Evolutionary conservation across 2,113 vertebrate genomes (phyloP), one percentile per base, ranked within the genome.

Genomic region (Chaetorhynchus papuensis): DNA sequence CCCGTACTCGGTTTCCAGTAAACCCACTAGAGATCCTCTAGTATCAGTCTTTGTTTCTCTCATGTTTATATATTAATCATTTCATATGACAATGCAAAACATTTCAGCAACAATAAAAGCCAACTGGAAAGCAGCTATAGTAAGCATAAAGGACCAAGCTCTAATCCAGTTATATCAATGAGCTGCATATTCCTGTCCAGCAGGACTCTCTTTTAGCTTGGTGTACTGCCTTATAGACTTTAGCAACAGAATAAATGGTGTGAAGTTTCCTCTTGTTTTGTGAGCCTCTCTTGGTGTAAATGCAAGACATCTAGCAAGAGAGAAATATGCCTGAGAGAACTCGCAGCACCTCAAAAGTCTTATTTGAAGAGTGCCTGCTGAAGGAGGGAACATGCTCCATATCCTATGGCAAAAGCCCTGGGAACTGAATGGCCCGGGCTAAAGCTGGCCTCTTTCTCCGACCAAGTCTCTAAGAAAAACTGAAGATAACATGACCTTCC

Each of bases 21-120:
- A 95, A 52, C 50, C 50, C 49, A 56, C 24, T 54, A 53, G 42
- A 80, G 22, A 78, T 64, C 31, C 54, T 64, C 87, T 49, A 56
- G 35, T 64, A 28, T 54, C 17, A 1, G 0, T 56, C 61, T 87
- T 84, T 91, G 87, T 85, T 92, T 93, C 72, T 77, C 42, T 93
- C n/a, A 33, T 90, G 50, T 88, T 95, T 90, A 66, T 89, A 60
- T 90, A 93, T 81, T 88, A 86, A 95, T 86, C 28, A 63, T 96
- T 88, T 77, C 52, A 75, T 70, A 69, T 54, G 24, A 66, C 82
- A 93, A 64, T 77, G 52, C 35, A 66, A 90, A 91, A 69, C 80
- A 85, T 45, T 82, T 84, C 50, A 85, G 42, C 50, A 90, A 88
- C 68, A 90, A 74, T 52, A 86, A 88, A 88, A 85, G 70, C 54